These are phyloP conservation scores for Pelvicachromis taeniatus DNA, from an alignment of 2,113 vertebrate species.

Conservation along the genomic window DNA sequence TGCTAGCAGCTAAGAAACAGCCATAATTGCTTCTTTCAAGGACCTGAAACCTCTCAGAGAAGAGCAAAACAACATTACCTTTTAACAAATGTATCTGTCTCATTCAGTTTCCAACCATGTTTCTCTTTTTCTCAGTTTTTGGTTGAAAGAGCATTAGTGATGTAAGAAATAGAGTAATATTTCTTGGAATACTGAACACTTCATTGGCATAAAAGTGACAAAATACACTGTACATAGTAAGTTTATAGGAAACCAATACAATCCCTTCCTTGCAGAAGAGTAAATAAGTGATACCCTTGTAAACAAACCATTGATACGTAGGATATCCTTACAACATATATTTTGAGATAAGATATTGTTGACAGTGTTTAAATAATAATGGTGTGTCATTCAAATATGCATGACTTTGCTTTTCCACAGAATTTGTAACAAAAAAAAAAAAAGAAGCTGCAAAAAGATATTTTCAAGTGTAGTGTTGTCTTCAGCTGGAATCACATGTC, in stretches of 20 bases:
- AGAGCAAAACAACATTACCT: slow-evolving; percentile 41
- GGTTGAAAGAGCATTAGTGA: background rate
- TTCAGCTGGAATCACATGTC: background rate
- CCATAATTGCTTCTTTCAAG: slow-evolving; percentile 51
- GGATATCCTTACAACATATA: background rate
- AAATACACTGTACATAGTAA: background rate
- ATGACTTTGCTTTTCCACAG: background rate
- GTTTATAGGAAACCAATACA: background rate
- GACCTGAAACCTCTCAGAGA: slow-evolving; percentile 29
- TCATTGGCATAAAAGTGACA: background rate
- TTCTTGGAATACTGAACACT: background rate
- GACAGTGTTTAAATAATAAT: background rate
- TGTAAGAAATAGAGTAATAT: background rate
- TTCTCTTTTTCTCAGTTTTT: background rate
- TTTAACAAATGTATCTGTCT: slow-evolving; percentile 29
- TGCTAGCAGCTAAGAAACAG: slow-evolving; percentile 7
- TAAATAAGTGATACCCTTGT: background rate
- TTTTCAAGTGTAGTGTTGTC: background rate
- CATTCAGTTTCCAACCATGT: background rate
- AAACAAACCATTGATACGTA: background rate
- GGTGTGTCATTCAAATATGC: background rate
- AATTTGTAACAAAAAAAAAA: background rate
- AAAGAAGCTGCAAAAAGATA: background rate
- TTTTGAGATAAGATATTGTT: background rate
- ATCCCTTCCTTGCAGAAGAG: background rate